Percentiles rank a stretch among this genome's conserved stretches.
Evolutionary conservation across 1,140 invertebrate genomes (phyloP).

Genomic region (Rhyzopertha dominica): DNA sequence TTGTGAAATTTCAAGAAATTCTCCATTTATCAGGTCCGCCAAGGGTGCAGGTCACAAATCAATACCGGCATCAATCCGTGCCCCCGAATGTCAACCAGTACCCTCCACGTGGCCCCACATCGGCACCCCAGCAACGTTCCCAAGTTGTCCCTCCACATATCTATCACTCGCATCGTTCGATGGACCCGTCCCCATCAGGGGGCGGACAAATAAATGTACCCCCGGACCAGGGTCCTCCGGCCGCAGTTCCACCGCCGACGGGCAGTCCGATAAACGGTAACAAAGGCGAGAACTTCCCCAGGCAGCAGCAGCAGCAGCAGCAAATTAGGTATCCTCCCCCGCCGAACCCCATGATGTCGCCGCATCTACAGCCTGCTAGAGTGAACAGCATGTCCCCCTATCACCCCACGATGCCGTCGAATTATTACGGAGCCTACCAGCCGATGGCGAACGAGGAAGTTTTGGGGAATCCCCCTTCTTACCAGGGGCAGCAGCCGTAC

Average conservation of each 20-base stretch:
- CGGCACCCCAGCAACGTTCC: constrained; percentile 2
- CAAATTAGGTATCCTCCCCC: constrained; percentile 45
- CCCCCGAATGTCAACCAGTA: constrained; percentile 8
- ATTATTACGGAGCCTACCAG: constrained; percentile 14
- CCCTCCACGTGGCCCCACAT: constrained; percentile 10
- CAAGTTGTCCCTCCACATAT: constrained; percentile 41
- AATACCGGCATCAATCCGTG: constrained; percentile 10
- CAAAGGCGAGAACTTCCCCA: constrained; percentile 18
- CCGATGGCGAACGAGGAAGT: not conserved
- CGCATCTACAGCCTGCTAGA: constrained; percentile 22
- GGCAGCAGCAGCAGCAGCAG: constrained; percentile 20
- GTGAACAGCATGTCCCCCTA: constrained; percentile 15
- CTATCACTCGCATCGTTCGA: constrained; percentile 51
- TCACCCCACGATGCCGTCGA: constrained; percentile 26
- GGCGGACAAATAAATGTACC: constrained; percentile 47
- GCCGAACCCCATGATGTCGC: constrained; percentile 39
- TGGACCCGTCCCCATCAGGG: constrained; percentile 54
- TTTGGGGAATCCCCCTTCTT: constrained; percentile 9
- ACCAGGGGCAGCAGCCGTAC: constrained; percentile 26
- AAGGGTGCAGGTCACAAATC: no score
- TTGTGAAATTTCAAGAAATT: no score
- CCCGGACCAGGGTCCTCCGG: constrained; percentile 28
- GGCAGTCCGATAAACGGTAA: constrained; percentile 45
- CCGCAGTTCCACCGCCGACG: constrained; percentile 37
- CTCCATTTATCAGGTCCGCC: no score